Base-by-base conservation (phyloP, 2,888 invertebrate species). In the Drosophila diplacantha region DNA sequence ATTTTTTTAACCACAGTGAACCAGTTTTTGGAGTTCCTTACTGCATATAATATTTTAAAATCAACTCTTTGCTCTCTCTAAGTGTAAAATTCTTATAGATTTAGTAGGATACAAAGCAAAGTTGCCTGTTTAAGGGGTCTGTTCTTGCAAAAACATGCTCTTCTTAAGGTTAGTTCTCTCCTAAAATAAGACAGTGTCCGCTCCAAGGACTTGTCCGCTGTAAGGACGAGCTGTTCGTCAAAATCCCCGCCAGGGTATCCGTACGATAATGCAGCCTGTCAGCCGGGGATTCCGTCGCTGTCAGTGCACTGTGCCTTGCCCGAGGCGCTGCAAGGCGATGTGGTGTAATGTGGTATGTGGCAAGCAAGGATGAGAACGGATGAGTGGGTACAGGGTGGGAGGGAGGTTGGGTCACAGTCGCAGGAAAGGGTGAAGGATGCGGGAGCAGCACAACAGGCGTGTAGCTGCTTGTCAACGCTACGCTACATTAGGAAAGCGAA, bases 401-500 rank as follows among this genome's bases (percentile, higher is more conserved):
- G 14, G 20, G 7, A n/a, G 38, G n/a, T n/a, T n/a, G n/a, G n/a
- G 16, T 20, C 20, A 37, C 24, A 35, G 20, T 43, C 24, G 18
- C 16, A 5, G 32, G 20, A 29, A 60, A 22, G 24, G 64, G 37
- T 44, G 53, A 31, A 52, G 47, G 55, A 37, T 34, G 26, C 32
- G 49, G 32, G 14, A 22, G 12, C 16, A 43, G 22, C 22, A 41
- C n/a, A 43, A 24, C 35, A 49, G 55, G 41, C 44, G 66, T 64
- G 72, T 64, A 73, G 74, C 41, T 72, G 80, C 83, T 85, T 85
- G 83, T 81, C 79, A 83, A 71, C 83, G 75, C 81, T 81, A 85
- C 86, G 86, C 84, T 83, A 84, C 85, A 85, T 85, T 85, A 85
- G 76, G 74, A 81, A 85, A 84, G 71, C 83, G 85, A 85, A 85